These are phyloP conservation scores for Anthonomus grandis DNA, from an alignment of 1,140 invertebrate genomes.

Conservation along the genomic window DNA sequence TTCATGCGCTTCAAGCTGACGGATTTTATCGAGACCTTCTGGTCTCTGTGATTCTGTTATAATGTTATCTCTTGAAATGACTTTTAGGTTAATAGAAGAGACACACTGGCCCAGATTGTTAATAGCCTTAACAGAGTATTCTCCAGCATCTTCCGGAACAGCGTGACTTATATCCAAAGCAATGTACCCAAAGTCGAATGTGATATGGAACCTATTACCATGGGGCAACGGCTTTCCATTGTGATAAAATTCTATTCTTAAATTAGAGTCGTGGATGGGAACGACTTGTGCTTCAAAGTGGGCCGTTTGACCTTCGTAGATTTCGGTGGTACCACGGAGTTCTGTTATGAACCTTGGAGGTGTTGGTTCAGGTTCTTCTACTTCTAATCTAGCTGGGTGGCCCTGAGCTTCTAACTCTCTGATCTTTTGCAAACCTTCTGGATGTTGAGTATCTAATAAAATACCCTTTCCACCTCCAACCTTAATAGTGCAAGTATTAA, in stretches of 20 bases:
- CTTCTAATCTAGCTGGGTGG: constrained; percentile 70
- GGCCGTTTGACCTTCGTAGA: constrained; percentile 81
- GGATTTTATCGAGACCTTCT: constrained; percentile 92
- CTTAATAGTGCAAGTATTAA: constrained; percentile 86
- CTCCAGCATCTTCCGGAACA: constrained; percentile 90
- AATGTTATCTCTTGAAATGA: constrained; percentile 82
- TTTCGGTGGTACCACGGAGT: constrained; percentile 77
- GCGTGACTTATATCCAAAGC: constrained; percentile 87
- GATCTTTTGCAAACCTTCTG: constrained; percentile 89
- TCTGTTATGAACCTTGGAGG: constrained; percentile 81
- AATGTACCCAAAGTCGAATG: constrained; percentile 94
- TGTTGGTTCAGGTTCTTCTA: constrained; percentile 73
- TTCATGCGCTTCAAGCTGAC: constrained; percentile 80
- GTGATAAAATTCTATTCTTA: constrained; percentile 88
- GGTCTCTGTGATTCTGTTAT: constrained; percentile 93
- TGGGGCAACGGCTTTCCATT: constrained; percentile 85
- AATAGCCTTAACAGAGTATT: constrained; percentile 85
- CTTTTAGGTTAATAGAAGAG: constrained; percentile 75
- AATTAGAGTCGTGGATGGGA: constrained; percentile 85
- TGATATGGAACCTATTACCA: constrained; percentile 86
- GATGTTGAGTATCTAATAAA: constrained; percentile 88
- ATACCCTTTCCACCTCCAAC: constrained; percentile 76
- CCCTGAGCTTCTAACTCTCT: constrained; percentile 82
- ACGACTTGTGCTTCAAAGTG: constrained; percentile 91
- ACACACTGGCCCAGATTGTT: constrained; percentile 85